phyloP scores from a whole-genome alignment of 2,113 vertebrate genomes.

The Empidonax alnorum region DNA sequence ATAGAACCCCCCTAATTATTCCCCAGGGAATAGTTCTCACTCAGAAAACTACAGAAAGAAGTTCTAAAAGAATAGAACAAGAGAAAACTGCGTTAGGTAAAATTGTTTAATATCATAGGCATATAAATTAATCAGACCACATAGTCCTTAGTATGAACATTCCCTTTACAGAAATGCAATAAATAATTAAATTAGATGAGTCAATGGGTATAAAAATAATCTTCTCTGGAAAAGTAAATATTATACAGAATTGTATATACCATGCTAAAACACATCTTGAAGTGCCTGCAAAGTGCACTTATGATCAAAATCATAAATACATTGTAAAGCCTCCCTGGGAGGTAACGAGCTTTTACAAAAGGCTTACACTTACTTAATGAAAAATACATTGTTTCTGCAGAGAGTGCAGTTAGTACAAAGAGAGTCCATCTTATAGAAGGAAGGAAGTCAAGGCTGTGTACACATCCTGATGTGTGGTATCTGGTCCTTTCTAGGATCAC shows the following conservation, averaged over 20 bases:
- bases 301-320: slow-evolving; percentile 64
- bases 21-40: neutral
- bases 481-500: neutral
- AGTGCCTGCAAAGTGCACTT: slow-evolving; percentile 40
- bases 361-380: neutral
- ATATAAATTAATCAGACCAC: slow-evolving; percentile 76
- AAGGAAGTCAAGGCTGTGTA: neutral
- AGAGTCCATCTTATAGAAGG: neutral
- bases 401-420: neutral
- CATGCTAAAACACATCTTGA: slow-evolving; percentile 72
- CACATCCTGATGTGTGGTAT: neutral
- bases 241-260: slow-evolving; percentile 51
- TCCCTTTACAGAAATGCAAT: slow-evolving; percentile 73
- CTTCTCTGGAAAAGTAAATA: slow-evolving; percentile 67
- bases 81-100: slow-evolving; percentile 5
- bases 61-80: neutral
- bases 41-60: neutral
- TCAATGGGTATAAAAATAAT: slow-evolving; percentile 71
- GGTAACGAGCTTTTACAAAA: slow-evolving; percentile 31
- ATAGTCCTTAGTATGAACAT: slow-evolving; percentile 57
- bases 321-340: slow-evolving; percentile 61
- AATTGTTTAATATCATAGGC: slow-evolving; percentile 69
- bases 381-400: neutral
- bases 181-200: slow-evolving; percentile 82
- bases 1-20: neutral